phyloP scores from a whole-genome alignment of 1,140 invertebrate species.

The Nomia melanderi region DNA sequence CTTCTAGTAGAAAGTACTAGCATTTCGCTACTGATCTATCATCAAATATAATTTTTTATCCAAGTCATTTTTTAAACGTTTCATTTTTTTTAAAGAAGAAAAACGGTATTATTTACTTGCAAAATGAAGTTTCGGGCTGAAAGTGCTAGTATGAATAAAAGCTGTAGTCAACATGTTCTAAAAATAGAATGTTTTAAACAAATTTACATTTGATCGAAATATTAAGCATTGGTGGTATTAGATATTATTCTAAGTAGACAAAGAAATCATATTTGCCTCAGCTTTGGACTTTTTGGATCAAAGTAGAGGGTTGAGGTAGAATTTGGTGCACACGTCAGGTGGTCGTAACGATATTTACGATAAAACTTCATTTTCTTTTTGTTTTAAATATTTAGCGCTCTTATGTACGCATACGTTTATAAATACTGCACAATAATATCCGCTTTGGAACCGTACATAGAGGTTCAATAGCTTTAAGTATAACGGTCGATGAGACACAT shows the following conservation, averaged over 20 bases:
- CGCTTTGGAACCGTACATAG: constrained; percentile 37
- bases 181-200: constrained; percentile 22
- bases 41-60: background rate
- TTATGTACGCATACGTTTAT: constrained; percentile 29
- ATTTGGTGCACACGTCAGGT: constrained; percentile 63
- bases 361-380: constrained; percentile 16
- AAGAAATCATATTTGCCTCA: constrained; percentile 19
- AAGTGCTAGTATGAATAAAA: constrained; percentile 40
- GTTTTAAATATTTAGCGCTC: constrained; percentile 35
- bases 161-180: background rate
- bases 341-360: constrained; percentile 54
- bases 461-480: constrained; percentile 33
- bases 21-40: background rate
- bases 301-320: constrained; percentile 61
- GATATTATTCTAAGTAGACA: constrained; percentile 13
- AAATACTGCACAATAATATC: constrained; percentile 38
- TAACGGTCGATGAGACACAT: constrained; percentile 30
- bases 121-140: constrained; percentile 21
- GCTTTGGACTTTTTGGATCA: constrained; percentile 45
- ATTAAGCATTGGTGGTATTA: constrained; percentile 39
- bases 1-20: constrained; percentile 16
- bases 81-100: background rate
- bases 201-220: constrained; percentile 24
- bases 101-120: background rate
- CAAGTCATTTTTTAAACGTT: background rate